Base-by-base conservation (phyloP, 2,113 vertebrate genomes). In the Porphyrio hochstetteri region DNA sequence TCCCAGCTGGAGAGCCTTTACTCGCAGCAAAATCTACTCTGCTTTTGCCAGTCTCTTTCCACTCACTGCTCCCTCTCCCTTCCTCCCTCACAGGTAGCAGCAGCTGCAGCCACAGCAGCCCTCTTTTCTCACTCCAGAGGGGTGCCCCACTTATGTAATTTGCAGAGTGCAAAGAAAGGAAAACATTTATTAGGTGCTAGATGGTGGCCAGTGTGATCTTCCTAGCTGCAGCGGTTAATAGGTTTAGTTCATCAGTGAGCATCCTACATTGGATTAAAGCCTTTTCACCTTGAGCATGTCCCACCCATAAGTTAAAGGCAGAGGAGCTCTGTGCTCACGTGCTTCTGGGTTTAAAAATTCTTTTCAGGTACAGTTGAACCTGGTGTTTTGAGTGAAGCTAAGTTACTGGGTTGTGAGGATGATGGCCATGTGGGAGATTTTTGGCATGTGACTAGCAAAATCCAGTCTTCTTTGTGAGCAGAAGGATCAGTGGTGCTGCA, bases 1-100 rank as follows among this genome's bases (percentile, higher is more conserved):
- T 44, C 88, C 61, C 85, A 95, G 89, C 89, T 96, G 93, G 52
- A 82, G 21, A 92, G 38, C 27, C 48, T 86, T 84, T 33, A 35
- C 42, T 84, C 48, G 52, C 81, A 84, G 64, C 46, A 71, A 69
- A 92, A 82, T 35, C 86, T 70, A 4, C 40, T 77, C 78, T 69
- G 59, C 33, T 42, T 64, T 5, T 86, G 68, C 60, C 80, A 59
- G 55, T 67, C 77, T 64, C 42, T 84, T 79, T 68, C 68, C 72
- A 38, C 25, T 87, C 53, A 23, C 35, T 60, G 86, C 53, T 90
- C 46, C 55, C 50, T 70, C 75, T 83, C 13, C n/a, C 7, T 42
- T 63, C 38, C 35, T 71, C 28, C 24, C 23, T 61, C 46, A 19
- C 1, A 42, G 68, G 84, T 25, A 81, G 78, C 60, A 85, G 64